A percentile compares a stretch with the other conserved stretches of the same genome.
These are phyloP conservation scores for Muntiacus muntjak DNA, from an alignment of 2,113 vertebrate genomes.

Conservation along the genomic window DNA sequence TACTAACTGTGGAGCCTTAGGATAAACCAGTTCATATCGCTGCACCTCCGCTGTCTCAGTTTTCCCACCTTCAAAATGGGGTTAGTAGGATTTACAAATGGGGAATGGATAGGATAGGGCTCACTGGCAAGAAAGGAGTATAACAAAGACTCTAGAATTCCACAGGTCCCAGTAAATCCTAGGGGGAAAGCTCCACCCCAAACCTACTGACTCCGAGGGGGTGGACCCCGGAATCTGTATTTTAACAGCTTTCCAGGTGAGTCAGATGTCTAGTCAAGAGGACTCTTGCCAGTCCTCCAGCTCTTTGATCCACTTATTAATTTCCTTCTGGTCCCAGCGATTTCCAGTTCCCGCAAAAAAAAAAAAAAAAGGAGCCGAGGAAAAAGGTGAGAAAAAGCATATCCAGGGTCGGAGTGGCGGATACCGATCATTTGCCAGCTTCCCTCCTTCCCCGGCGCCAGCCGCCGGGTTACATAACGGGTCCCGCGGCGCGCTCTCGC, in stretches of 20 bases:
- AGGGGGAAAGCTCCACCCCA: not conserved
- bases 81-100: not conserved
- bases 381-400: rapidly evolving
- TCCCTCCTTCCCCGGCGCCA: rapidly evolving
- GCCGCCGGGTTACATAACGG: constrained; percentile 62
- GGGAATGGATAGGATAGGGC: not conserved
- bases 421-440: rapidly evolving
- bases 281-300: not conserved
- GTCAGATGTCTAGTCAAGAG: not conserved
- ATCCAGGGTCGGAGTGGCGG: not conserved
- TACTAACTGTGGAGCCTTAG: not conserved
- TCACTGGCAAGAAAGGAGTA: rapidly evolving
- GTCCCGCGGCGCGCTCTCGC: constrained; percentile 72
- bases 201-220: not conserved
- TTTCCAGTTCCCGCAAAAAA: not conserved
- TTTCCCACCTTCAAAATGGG: not conserved
- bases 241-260: not conserved
- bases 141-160: not conserved
- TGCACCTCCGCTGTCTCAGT: not conserved
- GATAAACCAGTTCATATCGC: not conserved
- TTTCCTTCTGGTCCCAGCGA: not conserved
- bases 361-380: too few relatives aligned
- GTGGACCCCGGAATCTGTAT: not conserved
- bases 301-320: too few relatives aligned
- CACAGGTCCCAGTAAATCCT: rapidly evolving